Conservation (phyloP, 2,797 vertebrate genomes). For the Poliocrania exsul region DNA sequence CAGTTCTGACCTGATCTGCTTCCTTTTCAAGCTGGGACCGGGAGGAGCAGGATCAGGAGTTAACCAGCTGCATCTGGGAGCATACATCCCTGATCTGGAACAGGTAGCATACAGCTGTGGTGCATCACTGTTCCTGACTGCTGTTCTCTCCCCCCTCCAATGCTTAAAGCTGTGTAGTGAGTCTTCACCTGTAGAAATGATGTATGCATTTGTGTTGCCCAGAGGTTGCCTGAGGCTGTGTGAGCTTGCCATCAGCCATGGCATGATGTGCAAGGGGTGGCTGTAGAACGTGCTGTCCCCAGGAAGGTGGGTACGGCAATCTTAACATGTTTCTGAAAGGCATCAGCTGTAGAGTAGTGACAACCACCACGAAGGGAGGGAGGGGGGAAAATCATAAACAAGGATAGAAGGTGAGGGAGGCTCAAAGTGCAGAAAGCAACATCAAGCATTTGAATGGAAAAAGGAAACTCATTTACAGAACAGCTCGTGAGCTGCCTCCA, state of each 20-base stretch:
- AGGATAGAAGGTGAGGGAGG: not conserved
- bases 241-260: not conserved
- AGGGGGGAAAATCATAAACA: not conserved
- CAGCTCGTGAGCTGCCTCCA: accelerated
- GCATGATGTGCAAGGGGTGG: not conserved
- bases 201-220: not conserved
- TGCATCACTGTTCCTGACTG: accelerated
- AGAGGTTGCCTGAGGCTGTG: not conserved
- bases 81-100: not conserved
- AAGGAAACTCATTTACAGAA: not conserved
- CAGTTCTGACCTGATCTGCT: not conserved
- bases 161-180: not conserved
- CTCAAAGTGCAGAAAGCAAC: not conserved
- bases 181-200: not conserved
- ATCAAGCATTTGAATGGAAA: not conserved
- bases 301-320: not conserved
- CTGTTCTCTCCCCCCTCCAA: not conserved
- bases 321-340: accelerated
- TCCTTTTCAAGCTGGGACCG: not conserved
- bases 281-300: not conserved
- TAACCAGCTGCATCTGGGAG: accelerated
- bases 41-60: not conserved
- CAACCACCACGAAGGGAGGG: not conserved
- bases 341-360: accelerated
- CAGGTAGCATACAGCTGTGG: not conserved